These are phyloP conservation scores for Hypanus sabinus DNA, from an alignment of 2,113 vertebrate species.

Conservation along the genomic window DNA sequence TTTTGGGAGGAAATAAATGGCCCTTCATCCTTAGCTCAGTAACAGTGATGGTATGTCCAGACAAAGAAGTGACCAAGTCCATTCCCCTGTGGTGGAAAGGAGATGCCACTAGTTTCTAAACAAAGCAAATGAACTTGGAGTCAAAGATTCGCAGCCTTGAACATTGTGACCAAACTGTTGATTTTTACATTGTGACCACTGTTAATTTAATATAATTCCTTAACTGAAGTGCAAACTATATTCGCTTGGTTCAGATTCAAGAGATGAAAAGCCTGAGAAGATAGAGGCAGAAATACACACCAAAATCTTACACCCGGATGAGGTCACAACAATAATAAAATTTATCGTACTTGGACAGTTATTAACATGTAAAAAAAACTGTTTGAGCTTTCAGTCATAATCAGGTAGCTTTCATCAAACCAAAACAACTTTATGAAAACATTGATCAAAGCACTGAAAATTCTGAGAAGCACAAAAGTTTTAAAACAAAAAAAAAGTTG, in stretches of 20 bases:
- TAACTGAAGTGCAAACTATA: neutral
- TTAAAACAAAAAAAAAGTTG: neutral
- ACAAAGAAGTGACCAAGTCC: neutral
- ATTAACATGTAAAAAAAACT: neutral
- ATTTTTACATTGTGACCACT: neutral
- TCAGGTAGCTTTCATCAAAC: constrained; percentile 13
- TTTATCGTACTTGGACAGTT: constrained; percentile 3
- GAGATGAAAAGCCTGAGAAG: neutral
- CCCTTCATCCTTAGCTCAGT: neutral
- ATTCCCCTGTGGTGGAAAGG: neutral
- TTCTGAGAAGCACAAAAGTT: neutral
- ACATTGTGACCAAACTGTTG: neutral
- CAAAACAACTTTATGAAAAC: neutral
- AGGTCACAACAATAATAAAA: constrained; percentile 15
- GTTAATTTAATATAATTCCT: neutral
- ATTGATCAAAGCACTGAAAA: constrained; percentile 25
- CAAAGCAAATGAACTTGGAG: neutral
- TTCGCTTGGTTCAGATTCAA: neutral
- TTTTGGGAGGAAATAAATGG: neutral
- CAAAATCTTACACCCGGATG: neutral
- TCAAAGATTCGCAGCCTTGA: neutral
- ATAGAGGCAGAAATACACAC: neutral
- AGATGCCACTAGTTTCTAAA: neutral
- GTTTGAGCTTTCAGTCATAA: neutral
- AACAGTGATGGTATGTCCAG: neutral